These are phyloP conservation scores for Poeciliopsis prolifica DNA, from an alignment of 2,113 vertebrate genomes.

Conservation along the genomic window DNA sequence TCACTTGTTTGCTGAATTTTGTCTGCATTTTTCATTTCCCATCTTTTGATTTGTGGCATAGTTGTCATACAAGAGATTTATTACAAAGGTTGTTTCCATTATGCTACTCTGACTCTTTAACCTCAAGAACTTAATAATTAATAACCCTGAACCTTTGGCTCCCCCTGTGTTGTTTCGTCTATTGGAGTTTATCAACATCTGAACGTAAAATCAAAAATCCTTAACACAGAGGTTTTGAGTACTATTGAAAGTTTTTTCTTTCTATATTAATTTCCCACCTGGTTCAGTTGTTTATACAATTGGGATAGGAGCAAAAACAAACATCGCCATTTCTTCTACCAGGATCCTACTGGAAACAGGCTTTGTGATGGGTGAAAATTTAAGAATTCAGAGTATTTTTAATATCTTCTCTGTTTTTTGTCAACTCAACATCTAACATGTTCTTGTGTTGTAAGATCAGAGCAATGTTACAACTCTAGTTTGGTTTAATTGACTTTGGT, in stretches of 20 bases:
- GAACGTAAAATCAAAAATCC: neutral
- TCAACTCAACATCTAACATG: no score
- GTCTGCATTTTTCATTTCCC: neutral
- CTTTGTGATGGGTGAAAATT: neutral
- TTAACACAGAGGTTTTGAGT: neutral
- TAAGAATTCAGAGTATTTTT: neutral
- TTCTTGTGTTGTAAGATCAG: no score
- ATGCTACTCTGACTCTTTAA: neutral
- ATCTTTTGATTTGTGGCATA: neutral
- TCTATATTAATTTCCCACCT: neutral
- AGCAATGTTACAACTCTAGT: no score
- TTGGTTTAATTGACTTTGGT: no score
- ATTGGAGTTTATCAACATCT: neutral
- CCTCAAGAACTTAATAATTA: neutral
- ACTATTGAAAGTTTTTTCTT: neutral
- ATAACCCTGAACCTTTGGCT: neutral
- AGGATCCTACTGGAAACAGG: neutral
- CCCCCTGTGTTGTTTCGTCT: neutral
- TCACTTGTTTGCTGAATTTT: neutral
- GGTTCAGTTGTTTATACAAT: neutral
- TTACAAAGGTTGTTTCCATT: neutral
- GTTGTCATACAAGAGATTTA: neutral
- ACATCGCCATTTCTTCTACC: neutral
- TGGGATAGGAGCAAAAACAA: neutral
- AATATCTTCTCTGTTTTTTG: neutral